Base-by-base conservation (phyloP, 2,113 vertebrate species). In the Rhinoderma darwinii region DNA sequence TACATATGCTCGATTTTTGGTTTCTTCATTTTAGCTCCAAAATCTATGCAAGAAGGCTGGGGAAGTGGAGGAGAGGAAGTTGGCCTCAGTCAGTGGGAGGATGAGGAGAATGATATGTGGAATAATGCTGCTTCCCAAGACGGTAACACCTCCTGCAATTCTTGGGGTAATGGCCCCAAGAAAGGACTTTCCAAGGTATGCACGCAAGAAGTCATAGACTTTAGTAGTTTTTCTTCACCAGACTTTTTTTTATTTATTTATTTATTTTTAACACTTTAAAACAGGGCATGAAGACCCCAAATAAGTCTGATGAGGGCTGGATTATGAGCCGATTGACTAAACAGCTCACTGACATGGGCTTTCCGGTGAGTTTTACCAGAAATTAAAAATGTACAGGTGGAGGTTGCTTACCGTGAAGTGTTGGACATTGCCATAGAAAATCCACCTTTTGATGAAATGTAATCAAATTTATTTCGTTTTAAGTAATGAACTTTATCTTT, bases 31-130 rank as follows among this genome's bases (percentile, higher is more conserved):
- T 25, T 84, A 99, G 98, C 96, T 95, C 96, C 97, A 90, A 99
- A 99, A 98, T 95, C 97, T 96, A 98, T 99, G 98, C 98, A 99
- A 98, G 97, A 99, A 92, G 91, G 96, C 94, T 99, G 98, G 98
- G 97, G 97, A 94, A 94, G 93, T 87, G 94, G 96, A 92, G 96
- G 95, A 91, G 97, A 98, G 66, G 97, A 98, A 75, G 92, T 96
- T 86, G 92, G 92, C 92, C 95, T 97, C 91, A 88, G 93, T 91
- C 97, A 98, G 89, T 98, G 97, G 97, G 97, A 99, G 88, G 92
- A 96, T 81, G 97, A 99, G 77, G 97, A 99, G 74, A 97, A 96
- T 88, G 97, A 97, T 92, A 91, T 98, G 95, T 99, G 98, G 98
- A 98, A 93, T 91, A 97, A 95, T 84, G 94, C 96, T 91, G 95